Percentiles rank a stretch among this genome's conserved stretches.
phyloP scores from a whole-genome alignment of 2,797 vertebrate species.

The Melanotaenia nigrans region DNA sequence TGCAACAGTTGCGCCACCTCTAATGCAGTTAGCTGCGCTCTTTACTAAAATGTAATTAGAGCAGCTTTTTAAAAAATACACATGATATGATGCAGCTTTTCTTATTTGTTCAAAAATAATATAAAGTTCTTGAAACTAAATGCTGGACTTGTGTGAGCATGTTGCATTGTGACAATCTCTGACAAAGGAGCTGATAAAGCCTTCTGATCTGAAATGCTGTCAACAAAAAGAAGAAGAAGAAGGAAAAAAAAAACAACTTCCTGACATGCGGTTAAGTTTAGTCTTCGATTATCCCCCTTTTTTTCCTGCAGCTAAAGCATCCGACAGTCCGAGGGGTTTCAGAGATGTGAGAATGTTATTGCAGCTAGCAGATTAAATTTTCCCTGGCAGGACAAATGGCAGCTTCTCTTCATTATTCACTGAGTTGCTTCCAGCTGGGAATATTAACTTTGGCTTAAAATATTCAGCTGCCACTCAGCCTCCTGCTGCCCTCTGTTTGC shows the following conservation, averaged over 20 bases:
- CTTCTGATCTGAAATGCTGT: not conserved
- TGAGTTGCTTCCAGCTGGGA: conserved; percentile 26
- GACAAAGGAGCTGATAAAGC: not conserved
- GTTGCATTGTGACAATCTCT: no score
- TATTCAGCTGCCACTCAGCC: conserved; percentile 24
- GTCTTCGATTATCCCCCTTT: not conserved
- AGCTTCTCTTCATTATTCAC: conserved; percentile 37
- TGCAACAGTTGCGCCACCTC: no score
- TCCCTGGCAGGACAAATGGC: conserved; percentile 15
- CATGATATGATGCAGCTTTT: no score
- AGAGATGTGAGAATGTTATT: conserved; percentile 29
- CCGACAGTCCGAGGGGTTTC: not conserved
- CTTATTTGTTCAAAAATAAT: no score
- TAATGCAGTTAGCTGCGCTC: no score
- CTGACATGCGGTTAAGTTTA: not conserved
- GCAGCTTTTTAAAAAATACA: no score
- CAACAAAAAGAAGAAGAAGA: not conserved
- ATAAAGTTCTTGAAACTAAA: no score
- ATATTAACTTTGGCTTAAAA: conserved; percentile 43
- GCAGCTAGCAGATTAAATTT: conserved; percentile 12
- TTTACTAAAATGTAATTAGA: no score
- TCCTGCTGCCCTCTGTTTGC: conserved; percentile 21
- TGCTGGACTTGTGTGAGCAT: no score
- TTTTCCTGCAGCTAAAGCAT: not conserved
- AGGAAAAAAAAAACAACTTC: not conserved